Conservation (phyloP, 2,888 invertebrate genomes). For the Drepanosiphum platanoidis region DNA sequence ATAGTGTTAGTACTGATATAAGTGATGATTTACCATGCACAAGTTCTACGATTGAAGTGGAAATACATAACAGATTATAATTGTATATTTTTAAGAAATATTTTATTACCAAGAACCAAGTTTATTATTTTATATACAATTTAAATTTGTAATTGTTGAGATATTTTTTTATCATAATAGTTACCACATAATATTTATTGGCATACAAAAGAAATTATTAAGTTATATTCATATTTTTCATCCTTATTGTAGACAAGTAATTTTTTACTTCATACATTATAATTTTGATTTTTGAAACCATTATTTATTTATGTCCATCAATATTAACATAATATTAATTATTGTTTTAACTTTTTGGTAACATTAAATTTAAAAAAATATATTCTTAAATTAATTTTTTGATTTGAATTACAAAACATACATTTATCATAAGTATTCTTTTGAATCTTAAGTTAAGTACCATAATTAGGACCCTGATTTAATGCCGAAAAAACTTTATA, state of each 20-base stretch:
- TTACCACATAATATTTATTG: constrained; percentile 36
- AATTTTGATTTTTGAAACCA: background rate
- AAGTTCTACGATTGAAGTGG: constrained; percentile 41
- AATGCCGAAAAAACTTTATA: too few relatives aligned
- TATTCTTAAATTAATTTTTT: background rate
- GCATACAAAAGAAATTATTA: constrained; percentile 17
- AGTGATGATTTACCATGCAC: constrained; percentile 50
- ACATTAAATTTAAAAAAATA: background rate
- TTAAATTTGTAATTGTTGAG: constrained; percentile 17
- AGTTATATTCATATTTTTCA: background rate
- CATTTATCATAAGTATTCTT: too few relatives aligned
- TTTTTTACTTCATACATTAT: background rate
- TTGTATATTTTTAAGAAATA: background rate
- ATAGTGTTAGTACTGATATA: constrained; percentile 45
- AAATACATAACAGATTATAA: constrained; percentile 40
- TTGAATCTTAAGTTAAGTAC: too few relatives aligned
- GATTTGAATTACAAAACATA: too few relatives aligned
- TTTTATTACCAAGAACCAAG: constrained; percentile 6
- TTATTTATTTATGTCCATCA: background rate
- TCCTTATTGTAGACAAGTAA: background rate
- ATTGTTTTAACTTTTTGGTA: background rate
- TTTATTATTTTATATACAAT: constrained; percentile 9
- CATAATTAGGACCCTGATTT: too few relatives aligned
- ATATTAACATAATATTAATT: background rate
- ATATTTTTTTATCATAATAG: constrained; percentile 21